Percentiles rank a stretch among this genome's conserved stretches.
Evolutionary conservation across 2,797 vertebrate genomes (phyloP).

Genomic region (Enteromius viviparus): DNA sequence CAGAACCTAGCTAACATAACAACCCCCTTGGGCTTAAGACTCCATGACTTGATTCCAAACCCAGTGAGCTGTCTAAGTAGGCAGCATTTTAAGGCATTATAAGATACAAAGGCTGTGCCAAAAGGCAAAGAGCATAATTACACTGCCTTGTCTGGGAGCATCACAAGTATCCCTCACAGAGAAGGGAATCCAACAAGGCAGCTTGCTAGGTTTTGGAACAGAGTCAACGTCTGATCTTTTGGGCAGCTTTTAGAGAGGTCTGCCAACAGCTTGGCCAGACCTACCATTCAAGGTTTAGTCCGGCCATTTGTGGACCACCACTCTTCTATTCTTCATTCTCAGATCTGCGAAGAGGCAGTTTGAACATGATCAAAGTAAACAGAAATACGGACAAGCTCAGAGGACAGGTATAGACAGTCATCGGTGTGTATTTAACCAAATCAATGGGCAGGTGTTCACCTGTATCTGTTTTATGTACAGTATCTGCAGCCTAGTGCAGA

Average conservation of each 20-base stretch:
- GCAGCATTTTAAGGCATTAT: slow-evolving; percentile 20
- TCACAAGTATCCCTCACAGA: slow-evolving; percentile 18
- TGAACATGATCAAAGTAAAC: slow-evolving; percentile 1
- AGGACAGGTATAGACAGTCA: slow-evolving; percentile 5
- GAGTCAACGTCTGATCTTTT: slow-evolving; percentile 23
- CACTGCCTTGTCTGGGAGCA: slow-evolving; percentile 4
- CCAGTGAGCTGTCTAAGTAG: slow-evolving; percentile 19
- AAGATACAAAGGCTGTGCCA: slow-evolving; percentile 29
- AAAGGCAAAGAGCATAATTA: slow-evolving; percentile 22
- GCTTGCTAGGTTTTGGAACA: not conserved
- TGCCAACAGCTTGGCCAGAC: slow-evolving; percentile 26
- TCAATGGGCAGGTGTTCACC: slow-evolving; percentile 18
- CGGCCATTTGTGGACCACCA: not conserved
- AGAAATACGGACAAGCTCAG: slow-evolving; percentile 15
- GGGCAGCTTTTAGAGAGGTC: slow-evolving; percentile 19
- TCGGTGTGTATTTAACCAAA: slow-evolving; percentile 23
- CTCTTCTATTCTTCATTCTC: not conserved
- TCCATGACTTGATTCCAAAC: slow-evolving; percentile 25
- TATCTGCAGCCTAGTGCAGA: not conserved
- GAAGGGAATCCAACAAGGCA: not conserved
- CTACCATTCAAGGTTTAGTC: slow-evolving; percentile 17
- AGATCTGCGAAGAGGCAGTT: slow-evolving; percentile 8
- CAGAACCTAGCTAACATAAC: slow-evolving; percentile 29
- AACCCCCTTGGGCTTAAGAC: slow-evolving; percentile 29
- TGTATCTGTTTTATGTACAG: not conserved